A percentile compares a stretch with the other conserved stretches of the same genome.
Conservation (phyloP, 2,113 vertebrate species). For the Nicator chloris region DNA sequence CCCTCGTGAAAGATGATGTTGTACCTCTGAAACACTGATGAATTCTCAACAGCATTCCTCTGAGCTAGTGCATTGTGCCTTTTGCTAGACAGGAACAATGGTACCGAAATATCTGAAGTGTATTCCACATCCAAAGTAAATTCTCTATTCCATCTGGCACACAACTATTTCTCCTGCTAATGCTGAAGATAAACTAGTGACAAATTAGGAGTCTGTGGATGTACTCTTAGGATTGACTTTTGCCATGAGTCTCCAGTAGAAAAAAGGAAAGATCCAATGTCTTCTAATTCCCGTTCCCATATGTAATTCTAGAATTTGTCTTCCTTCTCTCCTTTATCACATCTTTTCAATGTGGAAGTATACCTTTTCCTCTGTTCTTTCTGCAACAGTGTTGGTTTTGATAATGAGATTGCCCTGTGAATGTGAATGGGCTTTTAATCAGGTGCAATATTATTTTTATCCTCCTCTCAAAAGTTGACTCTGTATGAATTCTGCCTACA, state of each 20-base stretch:
- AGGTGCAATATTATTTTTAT: constrained; percentile 25
- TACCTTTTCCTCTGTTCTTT: neutral
- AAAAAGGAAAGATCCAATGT: neutral
- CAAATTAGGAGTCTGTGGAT: neutral
- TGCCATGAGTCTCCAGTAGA: neutral
- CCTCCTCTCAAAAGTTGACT: neutral
- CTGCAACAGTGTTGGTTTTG: neutral
- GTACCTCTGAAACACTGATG: neutral
- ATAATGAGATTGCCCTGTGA: neutral
- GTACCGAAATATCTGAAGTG: neutral
- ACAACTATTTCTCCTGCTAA: neutral
- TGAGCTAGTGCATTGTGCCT: neutral
- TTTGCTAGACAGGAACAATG: neutral
- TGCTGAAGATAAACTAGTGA: neutral
- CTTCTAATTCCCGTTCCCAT: neutral
- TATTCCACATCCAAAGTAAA: neutral
- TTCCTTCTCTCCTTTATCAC: neutral
- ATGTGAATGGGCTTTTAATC: neutral
- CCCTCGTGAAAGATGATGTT: neutral
- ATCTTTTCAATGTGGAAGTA: neutral
- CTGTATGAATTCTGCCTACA: neutral
- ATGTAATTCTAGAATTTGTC: neutral
- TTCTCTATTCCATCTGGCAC: neutral
- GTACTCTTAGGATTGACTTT: neutral
- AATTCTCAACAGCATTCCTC: neutral